Evolutionary conservation across 2,113 vertebrate species (phyloP), one percentile per base, ranked within the genome.

Genomic region (Progne subis): DNA sequence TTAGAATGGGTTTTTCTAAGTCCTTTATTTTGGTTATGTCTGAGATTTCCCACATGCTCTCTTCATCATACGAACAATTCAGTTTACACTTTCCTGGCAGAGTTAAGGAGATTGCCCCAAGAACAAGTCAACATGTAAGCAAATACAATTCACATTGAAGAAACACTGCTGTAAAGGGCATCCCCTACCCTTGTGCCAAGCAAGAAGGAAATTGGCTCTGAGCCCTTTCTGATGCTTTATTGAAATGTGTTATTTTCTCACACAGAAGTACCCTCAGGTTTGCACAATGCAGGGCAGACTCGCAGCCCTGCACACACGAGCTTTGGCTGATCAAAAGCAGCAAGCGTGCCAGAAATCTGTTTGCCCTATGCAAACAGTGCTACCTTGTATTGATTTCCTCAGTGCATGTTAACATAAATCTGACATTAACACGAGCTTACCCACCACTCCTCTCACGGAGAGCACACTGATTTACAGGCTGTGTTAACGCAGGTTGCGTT

Each of bases 301-400:
- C 53, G 19, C 26, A 14, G 65, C 37, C 71, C 65, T 37, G 64
- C 0, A 0, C 93, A 75, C 76, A 14, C 0, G 1, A 46, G 61
- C 64, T 56, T 60, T 64, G 91, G 69, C 78, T 92, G 70, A 89
- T 60, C 61, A 65, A 92, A 92, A 90, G 82, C 82, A 93, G 49
- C 71, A 29, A 86, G 76, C 80, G 14, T 31, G 87, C 83, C 92
- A 95, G 96, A 59, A 90, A 83, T 89, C 77, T 87, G 78, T 94
- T 96, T 96, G 87, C 59, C 46, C 91, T 94, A 32, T 47, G 67
- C 70, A 94, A 97, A 94, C 83, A 91, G 8, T 14, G 32, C 82
- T 92, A 67, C 81, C 70, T 90, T 52, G 59, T 56, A 94, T 87
- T 88, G 86, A 91, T 96, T 88, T 94, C 91, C 78, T 74, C 41